phyloP scores from a whole-genome alignment of 2,888 invertebrate genomes.

The Cephus runcator region DNA sequence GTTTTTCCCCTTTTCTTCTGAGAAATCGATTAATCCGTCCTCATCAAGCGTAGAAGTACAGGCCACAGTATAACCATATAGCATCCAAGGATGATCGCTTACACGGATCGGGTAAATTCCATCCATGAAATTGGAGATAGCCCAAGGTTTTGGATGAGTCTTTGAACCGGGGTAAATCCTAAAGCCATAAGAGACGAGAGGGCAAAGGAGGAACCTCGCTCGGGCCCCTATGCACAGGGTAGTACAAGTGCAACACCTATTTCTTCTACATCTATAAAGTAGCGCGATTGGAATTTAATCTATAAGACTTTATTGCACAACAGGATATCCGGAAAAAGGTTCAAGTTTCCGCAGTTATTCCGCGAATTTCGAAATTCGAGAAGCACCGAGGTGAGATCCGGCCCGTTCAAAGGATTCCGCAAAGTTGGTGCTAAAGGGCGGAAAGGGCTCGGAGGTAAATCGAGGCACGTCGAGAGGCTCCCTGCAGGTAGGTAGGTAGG shows the following conservation, averaged over 20 bases:
- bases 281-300: not conserved
- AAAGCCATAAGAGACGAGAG: not conserved
- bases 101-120: not conserved
- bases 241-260: not conserved
- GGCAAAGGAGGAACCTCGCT: not conserved
- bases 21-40: not conserved
- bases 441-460: not conserved
- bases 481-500: not conserved
- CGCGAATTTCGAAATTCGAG: not conserved
- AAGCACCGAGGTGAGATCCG: not conserved
- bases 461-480: not conserved
- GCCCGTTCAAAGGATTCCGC: not conserved
- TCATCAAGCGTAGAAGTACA: not conserved
- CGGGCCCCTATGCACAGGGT: not conserved
- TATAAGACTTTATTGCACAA: not conserved
- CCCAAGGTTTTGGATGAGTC: not conserved
- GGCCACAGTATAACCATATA: not conserved
- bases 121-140: not conserved
- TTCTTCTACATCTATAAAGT: not conserved
- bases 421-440: not conserved
- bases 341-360: not conserved
- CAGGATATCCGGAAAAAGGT: not conserved
- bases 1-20: not conserved
- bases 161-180: not conserved
- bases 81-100: not conserved